phyloP scores from a whole-genome alignment of 2,113 vertebrate genomes.

The Laticauda laticaudata region DNA sequence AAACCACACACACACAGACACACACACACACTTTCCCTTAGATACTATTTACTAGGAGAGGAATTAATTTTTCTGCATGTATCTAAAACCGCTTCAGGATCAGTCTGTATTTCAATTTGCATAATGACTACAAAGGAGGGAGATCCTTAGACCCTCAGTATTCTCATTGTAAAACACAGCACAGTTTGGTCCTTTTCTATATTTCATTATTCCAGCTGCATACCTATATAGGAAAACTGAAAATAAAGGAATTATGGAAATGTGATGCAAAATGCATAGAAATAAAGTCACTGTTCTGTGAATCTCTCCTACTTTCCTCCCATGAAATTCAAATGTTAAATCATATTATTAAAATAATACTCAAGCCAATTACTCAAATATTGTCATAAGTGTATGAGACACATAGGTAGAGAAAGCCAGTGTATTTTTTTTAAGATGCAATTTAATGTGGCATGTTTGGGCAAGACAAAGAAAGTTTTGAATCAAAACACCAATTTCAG shows the following conservation, averaged over 20 bases:
- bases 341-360: conserved; percentile 16
- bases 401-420: not conserved
- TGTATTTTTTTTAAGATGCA: not conserved
- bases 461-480: not conserved
- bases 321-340: conserved; percentile 25
- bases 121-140: conserved; percentile 25
- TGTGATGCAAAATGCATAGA: conserved; percentile 22
- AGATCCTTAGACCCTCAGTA: not conserved
- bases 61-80: conserved; percentile 6
- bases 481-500: conserved; percentile 13
- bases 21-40: not conserved
- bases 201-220: conserved; percentile 25
- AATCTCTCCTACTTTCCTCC: not conserved
- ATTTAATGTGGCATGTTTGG: not conserved
- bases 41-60: not conserved
- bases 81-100: conserved; percentile 5
- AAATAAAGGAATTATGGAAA: conserved; percentile 40
- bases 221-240: conserved; percentile 16
- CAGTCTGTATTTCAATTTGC: conserved; percentile 6
- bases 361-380: not conserved
- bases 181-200: conserved; percentile 8
- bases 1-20: not conserved
- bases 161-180: conserved; percentile 15
- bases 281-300: conserved; percentile 25
- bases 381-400: not conserved